Evolutionary conservation across 2,113 vertebrate species (phyloP), one percentile per base, ranked within the genome.

Genomic region (Corythornis madagascariensis): DNA sequence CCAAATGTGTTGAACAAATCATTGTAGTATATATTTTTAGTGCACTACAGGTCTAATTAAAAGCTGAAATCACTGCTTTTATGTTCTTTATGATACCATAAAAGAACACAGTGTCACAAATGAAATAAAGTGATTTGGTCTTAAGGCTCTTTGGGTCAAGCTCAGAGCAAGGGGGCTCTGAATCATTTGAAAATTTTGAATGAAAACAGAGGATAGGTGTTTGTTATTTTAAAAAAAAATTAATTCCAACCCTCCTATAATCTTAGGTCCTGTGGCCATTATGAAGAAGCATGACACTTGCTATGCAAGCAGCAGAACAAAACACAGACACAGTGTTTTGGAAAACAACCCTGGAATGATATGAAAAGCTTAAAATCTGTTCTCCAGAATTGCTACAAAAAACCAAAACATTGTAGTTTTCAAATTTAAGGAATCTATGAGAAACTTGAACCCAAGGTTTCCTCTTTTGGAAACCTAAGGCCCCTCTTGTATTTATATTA

Each of bases 181-280:
- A 88, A 66, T 59, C 2, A 76, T 70, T 59, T 89, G 42, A 45
- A 89, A 88, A 83, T 83, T 76, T 70, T 76, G 28, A 88, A 83
- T 85, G 18, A 87, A 94, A 94, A 85, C 25, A 85, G 25, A 66
- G 17, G 15, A 75, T n/a, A 93, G 16, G 25, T 83, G 88, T 91
- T 93, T 88, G 48, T 87, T 71, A 38, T 86, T 89, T 52, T 16
- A 52, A 71, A 0, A 24, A 73, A 89, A 71, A 85, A 47, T 10
- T 64, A 59, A 87, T 73, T 90, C 29, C 35, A 60, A 26, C 16
- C 88, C 13, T 89, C 61, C 40, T 21, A 17, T 43, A 61, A 47
- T 66, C 29, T 69, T 61, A 55, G 40, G 7, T 11, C 59, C 22
- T 70, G 25, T 72, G 31, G 25, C 31, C 31, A 26, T 73, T 83